Base-by-base conservation (phyloP, 2,113 vertebrate species). In the Desmodus rotundus region DNA sequence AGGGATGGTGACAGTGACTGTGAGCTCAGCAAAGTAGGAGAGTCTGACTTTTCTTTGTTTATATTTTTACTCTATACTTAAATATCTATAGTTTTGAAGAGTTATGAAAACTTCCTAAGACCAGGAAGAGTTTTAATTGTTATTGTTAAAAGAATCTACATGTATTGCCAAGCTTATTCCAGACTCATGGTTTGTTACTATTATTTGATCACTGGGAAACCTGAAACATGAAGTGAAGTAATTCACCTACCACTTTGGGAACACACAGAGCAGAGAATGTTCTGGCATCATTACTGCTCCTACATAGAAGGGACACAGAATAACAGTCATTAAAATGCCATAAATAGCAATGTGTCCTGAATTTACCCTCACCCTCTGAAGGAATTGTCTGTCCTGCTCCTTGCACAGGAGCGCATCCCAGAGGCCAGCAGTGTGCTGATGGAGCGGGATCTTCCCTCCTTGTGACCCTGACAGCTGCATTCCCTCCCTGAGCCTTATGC, bases 271-370 rank as follows among this genome's bases (percentile, higher is more conserved):
- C 78, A 70, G 81, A 52, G 73, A 81, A 15, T n/a, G 38, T 91
- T 85, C 85, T 76, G 85, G 58, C 33, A 41, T 61, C 70, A 17
- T 31, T 16, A 13, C 41, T 54, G 50, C 73, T 85, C 58, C 67
- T 87, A 24, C 33, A 17, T 20, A 33, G 47, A 43, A 36, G 47
- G 73, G 95, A 82, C 67, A 86, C 67, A 65, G 70, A 92, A 74
- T 74, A 45, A 43, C 70, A 93, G 97, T 93, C 89, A 94, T 91
- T 91, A 93, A 84, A 47, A 74, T 36, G 85, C 95, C 50, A 26
- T 82, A 65, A 95, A 85, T 92, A 93, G 89, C 67, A 77, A 0
- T 1, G 11, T 28, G 43, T 65, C 68, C 91, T 74, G 43, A 72
- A 33, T 77, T 92, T 47, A 70, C 54, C 31, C 5, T 1, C 13